phyloP scores from a whole-genome alignment of 1,140 invertebrate species.

The Himalopsyche phryganea region DNA sequence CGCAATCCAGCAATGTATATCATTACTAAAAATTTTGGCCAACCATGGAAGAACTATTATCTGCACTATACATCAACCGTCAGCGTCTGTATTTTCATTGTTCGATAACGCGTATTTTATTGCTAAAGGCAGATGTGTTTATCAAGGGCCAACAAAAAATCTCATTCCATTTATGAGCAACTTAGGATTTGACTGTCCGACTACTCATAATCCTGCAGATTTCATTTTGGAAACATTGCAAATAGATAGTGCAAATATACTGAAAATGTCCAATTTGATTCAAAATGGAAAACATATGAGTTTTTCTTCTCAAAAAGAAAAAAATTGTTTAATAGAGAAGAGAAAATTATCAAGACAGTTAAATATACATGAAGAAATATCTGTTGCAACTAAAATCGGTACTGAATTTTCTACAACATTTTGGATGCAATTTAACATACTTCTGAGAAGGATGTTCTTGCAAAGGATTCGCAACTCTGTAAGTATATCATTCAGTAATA shows the following conservation, averaged over 20 bases:
- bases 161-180: constrained; percentile 45
- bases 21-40: constrained; percentile 55
- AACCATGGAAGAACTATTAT: constrained; percentile 70
- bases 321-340: background rate
- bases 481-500: constrained; percentile 24
- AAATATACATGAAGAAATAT: constrained; percentile 14
- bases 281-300: constrained; percentile 42
- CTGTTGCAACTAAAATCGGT: constrained; percentile 9
- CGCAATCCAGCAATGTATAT: constrained; percentile 65
- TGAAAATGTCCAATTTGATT: constrained; percentile 43
- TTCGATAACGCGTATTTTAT: constrained; percentile 57
- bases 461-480: constrained; percentile 53
- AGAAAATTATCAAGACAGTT: background rate
- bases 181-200: constrained; percentile 43
- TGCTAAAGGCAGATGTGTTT: constrained; percentile 27
- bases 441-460: constrained; percentile 52
- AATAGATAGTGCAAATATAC: constrained; percentile 36
- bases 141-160: constrained; percentile 44
- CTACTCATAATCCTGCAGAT: constrained; percentile 49
- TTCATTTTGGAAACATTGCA: constrained; percentile 45
- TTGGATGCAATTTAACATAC: constrained; percentile 51
- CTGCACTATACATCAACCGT: constrained; percentile 83
- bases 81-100: constrained; percentile 71
- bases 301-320: background rate
- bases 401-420: constrained; percentile 54